phyloP scores from a whole-genome alignment of 2,113 vertebrate genomes.

The Indicator indicator region DNA sequence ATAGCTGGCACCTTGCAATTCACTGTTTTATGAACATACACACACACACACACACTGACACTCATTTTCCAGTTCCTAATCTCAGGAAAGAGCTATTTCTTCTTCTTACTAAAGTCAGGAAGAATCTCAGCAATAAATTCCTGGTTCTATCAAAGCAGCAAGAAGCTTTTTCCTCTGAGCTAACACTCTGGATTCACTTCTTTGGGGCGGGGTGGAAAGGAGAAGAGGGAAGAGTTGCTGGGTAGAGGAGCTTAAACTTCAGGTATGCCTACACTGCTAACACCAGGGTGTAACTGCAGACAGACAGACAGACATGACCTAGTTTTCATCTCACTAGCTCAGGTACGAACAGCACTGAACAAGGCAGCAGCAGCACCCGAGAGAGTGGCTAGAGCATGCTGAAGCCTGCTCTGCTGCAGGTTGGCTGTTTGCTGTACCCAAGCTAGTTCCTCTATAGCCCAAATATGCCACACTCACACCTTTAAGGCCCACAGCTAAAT shows the following conservation, averaged over 20 bases:
- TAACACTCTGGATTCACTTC: not conserved
- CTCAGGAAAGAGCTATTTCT: not conserved
- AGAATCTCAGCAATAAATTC: not conserved
- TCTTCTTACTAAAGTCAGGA: not conserved
- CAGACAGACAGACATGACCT: not conserved
- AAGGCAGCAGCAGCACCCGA: not conserved
- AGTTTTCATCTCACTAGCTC: not conserved
- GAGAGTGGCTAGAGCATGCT: not conserved
- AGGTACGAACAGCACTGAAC: not conserved
- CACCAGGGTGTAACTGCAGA: not conserved
- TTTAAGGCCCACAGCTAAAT: rapidly evolving
- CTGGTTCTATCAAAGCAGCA: not conserved
- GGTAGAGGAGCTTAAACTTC: not conserved
- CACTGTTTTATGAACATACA: not conserved
- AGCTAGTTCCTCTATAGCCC: rapidly evolving
- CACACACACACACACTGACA: rapidly evolving
- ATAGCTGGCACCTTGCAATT: not conserved
- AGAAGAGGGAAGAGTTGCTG: not conserved
- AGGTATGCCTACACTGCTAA: not conserved
- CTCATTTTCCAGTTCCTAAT: not conserved
- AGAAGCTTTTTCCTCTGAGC: not conserved
- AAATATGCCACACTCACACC: not conserved
- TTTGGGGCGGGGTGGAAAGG: not conserved
- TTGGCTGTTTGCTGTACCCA: not conserved
- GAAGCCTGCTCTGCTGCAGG: not conserved